Evolutionary conservation across 2,113 vertebrate species (phyloP), one percentile per base, ranked within the genome.

Genomic region (Centropristis striata): DNA sequence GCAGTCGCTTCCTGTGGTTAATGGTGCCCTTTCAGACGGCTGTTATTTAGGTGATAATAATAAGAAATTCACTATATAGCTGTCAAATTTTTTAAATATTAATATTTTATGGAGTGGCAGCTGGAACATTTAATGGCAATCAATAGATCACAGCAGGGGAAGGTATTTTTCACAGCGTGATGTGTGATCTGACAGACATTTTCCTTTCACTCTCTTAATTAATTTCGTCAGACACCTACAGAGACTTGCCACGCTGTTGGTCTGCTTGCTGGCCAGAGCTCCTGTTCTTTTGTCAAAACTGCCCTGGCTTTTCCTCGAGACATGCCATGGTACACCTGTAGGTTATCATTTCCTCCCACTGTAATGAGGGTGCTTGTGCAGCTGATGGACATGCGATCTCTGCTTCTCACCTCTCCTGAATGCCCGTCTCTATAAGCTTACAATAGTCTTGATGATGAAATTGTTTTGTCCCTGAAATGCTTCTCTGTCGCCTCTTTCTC

Each of bases 101-200:
- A 93, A 92, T 93, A 86, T 92, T 92, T 92, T 85, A 93, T 86
- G 55, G 67, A 69, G 80, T 88, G 87, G 86, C 91, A 93, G 90
- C 91, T 93, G 90, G 86, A 86, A 87, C 80, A 73, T 92, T 94
- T 91, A 91, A 86, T 86, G 85, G 68, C 85, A 92, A 92, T 94
- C 94, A 92, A 93, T 92, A 86, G 60, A 90, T 81, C 88, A 66
- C 92, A 89, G 92, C 81, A 80, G 88, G 92, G 75, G 74, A 51
- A 81, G 74, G 75, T 88, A 89, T 91, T 92, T 92, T 92, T 90
- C 92, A 79, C 88, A 88, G 89, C 42, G 20, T 87, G 87, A 88
- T 85, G 79, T 80, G 75, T 78, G 86, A 85, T 91, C 86, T 86
- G 80, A 78, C 81, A 77, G 88, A 86, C 78, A 69, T 92, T 88